phyloP scores from a whole-genome alignment of 2,113 vertebrate genomes.

The Nesogale talazaci region DNA sequence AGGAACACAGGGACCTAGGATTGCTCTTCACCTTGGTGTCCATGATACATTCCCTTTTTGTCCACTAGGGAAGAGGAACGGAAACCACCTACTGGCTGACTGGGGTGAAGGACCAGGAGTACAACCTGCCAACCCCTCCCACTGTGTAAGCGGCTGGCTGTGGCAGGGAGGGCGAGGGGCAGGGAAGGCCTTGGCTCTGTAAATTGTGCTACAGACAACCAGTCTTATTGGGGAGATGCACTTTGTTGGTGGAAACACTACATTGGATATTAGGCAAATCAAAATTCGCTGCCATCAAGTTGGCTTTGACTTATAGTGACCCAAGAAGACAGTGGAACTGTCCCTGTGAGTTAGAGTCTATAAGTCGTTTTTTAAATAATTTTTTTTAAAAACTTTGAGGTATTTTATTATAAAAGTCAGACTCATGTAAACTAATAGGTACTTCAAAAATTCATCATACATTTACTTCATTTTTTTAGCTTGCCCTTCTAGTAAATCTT shows the following conservation, averaged over 20 bases:
- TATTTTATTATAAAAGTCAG: too few species aligned
- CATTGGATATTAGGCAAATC: neutral
- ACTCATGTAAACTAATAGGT: too few species aligned
- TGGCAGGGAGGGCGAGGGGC: neutral
- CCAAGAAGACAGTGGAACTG: too few species aligned
- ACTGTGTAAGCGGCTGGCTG: conserved; percentile 91
- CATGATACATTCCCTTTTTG: conserved; percentile 30
- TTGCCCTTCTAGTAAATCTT: too few species aligned
- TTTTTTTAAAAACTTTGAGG: too few species aligned
- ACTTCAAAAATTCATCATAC: too few species aligned
- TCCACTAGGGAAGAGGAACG: conserved; percentile 94
- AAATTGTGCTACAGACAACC: neutral
- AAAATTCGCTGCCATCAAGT: too few species aligned
- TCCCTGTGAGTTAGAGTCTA: too few species aligned
- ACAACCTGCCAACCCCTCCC: conserved; percentile 93
- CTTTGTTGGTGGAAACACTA: neutral
- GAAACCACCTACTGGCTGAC: conserved; percentile 98
- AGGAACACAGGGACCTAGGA: rapidly evolving
- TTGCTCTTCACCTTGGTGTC: rapidly evolving
- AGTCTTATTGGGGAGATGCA: neutral
- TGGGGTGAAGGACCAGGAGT: conserved; percentile 90
- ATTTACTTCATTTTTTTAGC: too few species aligned
- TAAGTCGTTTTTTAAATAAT: too few species aligned
- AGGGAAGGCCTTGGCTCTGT: neutral
- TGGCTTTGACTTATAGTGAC: too few species aligned